phyloP scores from a whole-genome alignment of 2,797 vertebrate species.

The Nannoperca australis region DNA sequence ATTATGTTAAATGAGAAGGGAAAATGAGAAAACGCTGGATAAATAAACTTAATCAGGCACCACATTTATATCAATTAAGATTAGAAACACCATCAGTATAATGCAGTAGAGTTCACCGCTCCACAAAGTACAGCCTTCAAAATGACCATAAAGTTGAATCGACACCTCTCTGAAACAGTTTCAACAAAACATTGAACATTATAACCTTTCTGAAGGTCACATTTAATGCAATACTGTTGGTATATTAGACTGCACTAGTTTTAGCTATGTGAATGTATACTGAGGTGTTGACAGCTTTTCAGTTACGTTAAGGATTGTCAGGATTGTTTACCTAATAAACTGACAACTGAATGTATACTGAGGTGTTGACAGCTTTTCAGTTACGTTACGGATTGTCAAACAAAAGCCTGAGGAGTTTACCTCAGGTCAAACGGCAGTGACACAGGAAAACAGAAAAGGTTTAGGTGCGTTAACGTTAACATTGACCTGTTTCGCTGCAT shows the following conservation, averaged over 20 bases:
- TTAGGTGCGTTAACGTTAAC: not conserved
- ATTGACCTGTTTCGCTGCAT: constrained; percentile 53
- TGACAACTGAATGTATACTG: not conserved
- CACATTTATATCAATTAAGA: not conserved
- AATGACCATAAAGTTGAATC: no score
- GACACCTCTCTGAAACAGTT: no score
- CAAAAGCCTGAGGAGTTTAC: constrained; percentile 9
- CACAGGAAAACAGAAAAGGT: not conserved
- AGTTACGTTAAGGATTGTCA: not conserved
- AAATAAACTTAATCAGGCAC: not conserved
- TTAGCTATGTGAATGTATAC: not conserved
- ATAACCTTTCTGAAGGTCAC: no score
- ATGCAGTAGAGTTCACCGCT: not conserved
- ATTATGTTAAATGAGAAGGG: no score
- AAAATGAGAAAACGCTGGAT: not conserved
- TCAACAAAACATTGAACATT: no score
- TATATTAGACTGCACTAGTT: not conserved
- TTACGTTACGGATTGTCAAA: not conserved
- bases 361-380: not conserved
- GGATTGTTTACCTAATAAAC: not conserved
- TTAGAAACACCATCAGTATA: not conserved
- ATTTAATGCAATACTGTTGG: not conserved
- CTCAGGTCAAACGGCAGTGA: not conserved
- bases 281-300: not conserved
- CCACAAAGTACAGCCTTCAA: no score